A percentile compares a stretch with the other conserved stretches of the same genome.
Conservation (phyloP, 2,797 vertebrate species). For the Microcaecilia unicolor region DNA sequence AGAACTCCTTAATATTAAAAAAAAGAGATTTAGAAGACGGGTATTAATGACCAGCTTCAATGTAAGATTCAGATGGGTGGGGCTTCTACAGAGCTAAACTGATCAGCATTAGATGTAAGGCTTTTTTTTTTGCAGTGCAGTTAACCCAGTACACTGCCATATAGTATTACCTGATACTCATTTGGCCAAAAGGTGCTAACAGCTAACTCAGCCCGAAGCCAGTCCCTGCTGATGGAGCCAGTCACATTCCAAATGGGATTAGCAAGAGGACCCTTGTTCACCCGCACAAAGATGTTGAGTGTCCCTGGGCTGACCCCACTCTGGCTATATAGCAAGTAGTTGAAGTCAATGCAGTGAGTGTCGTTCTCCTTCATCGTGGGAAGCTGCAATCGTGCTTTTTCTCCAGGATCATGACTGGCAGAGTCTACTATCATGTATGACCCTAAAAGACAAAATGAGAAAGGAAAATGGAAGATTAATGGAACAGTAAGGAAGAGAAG, state of each 20-base stretch:
- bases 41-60: no score
- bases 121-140: conserved; percentile 1
- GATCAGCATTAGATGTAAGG: conserved; percentile 21
- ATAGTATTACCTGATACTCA: conserved; percentile 90
- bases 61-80: no score
- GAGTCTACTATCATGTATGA: conserved; percentile 95
- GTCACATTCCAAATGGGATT: conserved; percentile 98
- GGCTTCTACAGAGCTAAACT: no score
- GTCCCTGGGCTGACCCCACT: conserved; percentile 80
- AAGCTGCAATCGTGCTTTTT: conserved; percentile 86
- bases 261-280: conserved; percentile 89
- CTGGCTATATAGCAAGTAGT: conserved; percentile 82
- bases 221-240: conserved; percentile 84
- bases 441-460: conserved; percentile 53
- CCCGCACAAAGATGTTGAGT: conserved; percentile 86
- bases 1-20: no score
- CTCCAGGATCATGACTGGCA: conserved; percentile 79
- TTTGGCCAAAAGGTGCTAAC: conserved; percentile 99
- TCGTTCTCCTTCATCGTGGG: conserved; percentile 97
- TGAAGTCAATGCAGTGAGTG: conserved; percentile 97
- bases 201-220: conserved; percentile 89
- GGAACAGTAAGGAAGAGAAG: neutral
- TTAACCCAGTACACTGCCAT: no score
- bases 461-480: neutral
- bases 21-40: conserved; percentile 9